Evolutionary conservation across 2,888 invertebrate genomes (phyloP).

Genomic region (Protula sp.): DNA sequence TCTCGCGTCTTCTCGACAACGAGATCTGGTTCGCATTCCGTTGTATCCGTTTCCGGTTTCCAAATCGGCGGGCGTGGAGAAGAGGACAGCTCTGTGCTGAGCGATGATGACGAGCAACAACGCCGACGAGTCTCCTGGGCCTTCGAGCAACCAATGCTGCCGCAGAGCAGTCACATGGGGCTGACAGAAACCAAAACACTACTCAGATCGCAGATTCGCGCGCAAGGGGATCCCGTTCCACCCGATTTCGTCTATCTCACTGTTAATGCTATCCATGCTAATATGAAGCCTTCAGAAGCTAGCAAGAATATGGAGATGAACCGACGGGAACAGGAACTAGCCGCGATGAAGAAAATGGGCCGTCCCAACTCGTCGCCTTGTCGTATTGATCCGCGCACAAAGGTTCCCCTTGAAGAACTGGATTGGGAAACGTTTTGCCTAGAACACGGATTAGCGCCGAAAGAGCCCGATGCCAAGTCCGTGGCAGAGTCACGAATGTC

Average conservation of each 20-base stretch:
- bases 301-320: slow-evolving; percentile 35
- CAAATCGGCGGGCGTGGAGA: neutral
- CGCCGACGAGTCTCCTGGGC: slow-evolving; percentile 49
- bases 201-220: slow-evolving; percentile 47
- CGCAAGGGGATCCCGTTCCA: slow-evolving; percentile 39
- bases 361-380: slow-evolving; percentile 47
- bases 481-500: slow-evolving; percentile 8
- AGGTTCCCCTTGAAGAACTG: slow-evolving; percentile 36
- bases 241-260: slow-evolving; percentile 51
- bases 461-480: slow-evolving; percentile 6
- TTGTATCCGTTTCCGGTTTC: neutral
- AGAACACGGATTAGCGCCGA: slow-evolving; percentile 1
- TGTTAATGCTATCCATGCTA: slow-evolving; percentile 42
- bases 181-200: slow-evolving; percentile 47
- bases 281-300: slow-evolving; percentile 33
- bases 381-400: slow-evolving; percentile 44
- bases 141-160: slow-evolving; percentile 41
- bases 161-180: slow-evolving; percentile 34
- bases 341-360: neutral
- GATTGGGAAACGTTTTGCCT: slow-evolving; percentile 25
- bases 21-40: neutral
- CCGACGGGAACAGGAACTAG: slow-evolving; percentile 12
- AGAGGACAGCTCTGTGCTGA: neutral
- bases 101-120: slow-evolving; percentile 2
- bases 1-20: slow-evolving; percentile 1